Evolutionary conservation across 2,113 vertebrate genomes (phyloP), one percentile per base, ranked within the genome.

Genomic region (Columbina picui): DNA sequence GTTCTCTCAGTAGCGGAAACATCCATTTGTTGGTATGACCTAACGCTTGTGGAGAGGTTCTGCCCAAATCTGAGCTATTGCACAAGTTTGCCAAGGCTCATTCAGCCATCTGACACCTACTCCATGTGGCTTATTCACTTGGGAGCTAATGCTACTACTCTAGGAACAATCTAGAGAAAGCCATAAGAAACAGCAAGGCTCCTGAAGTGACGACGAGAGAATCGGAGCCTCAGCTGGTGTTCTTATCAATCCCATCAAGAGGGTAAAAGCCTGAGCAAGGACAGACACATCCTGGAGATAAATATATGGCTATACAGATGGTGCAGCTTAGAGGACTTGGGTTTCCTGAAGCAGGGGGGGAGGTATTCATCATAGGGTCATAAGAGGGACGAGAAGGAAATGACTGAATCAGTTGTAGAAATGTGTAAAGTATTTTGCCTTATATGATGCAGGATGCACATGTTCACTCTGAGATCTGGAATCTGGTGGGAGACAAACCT

Each of bases 211-310:
- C 1, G 15, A 60, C 25, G 67, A 85, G 34, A 80, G 55, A 83
- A 55, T 2, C 2, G 10, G 52, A 86, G 80, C 32, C 89, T 92
- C 96, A 95, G 76, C 86, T 94, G 94, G 55, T 34, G 55, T 55
- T 88, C 85, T 95, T 97, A 94, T 94, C 93, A 84, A 55, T 86
- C 43, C 83, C 76, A 84, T 67, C 38, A 56, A 78, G 49, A 81
- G 68, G 63, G 93, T 86, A 84, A 78, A 92, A 93, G 90, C 89
- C 86, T 81, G 75, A 84, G 73, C 83, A 96, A 86, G 95, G 89
- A 84, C 94, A 96, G 92, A 63, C 90, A 90, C 64, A 96, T 97
- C 94, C 96, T 96, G 95, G 43, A 93, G 94, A 94, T 95, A 94
- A 96, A 96, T 93, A 52, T 70, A 81, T 78, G 83, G 47, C 56